These are phyloP conservation scores for Varanus komodoensis DNA, from an alignment of 2,113 vertebrate species.

Conservation along the genomic window DNA sequence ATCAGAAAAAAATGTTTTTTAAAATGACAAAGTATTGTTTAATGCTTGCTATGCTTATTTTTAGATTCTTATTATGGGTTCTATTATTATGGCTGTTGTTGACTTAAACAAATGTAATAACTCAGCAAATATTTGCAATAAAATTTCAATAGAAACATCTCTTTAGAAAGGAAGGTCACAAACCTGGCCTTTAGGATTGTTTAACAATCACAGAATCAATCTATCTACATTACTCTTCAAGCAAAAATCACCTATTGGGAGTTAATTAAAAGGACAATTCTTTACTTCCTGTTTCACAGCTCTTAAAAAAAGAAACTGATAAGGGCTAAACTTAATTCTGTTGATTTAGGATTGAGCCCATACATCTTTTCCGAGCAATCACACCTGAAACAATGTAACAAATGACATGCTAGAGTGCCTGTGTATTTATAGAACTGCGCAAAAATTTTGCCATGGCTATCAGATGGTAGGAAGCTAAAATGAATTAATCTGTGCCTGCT, in stretches of 20 bases:
- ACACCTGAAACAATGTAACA: background rate
- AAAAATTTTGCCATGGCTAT: background rate
- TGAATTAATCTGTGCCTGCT: slow-evolving; percentile 2
- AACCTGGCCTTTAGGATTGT: background rate
- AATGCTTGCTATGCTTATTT: background rate
- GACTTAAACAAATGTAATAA: background rate
- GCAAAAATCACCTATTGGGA: background rate
- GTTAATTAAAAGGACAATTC: slow-evolving; percentile 10
- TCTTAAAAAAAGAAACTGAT: slow-evolving; percentile 8
- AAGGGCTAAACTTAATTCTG: slow-evolving; percentile 44
- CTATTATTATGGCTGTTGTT: background rate
- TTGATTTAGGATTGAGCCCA: background rate
- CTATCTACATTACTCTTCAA: slow-evolving; percentile 7
- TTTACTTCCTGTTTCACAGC: background rate
- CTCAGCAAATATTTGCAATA: background rate
- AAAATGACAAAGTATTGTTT: background rate
- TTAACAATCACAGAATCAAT: background rate
- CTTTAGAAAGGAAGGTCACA: background rate
- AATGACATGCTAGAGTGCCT: background rate
- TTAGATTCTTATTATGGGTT: background rate
- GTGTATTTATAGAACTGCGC: slow-evolving; percentile 27
- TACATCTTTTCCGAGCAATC: slow-evolving; percentile 8
- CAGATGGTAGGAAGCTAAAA: slow-evolving; percentile 30
- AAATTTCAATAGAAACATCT: background rate
- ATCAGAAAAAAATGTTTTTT: background rate